These are phyloP conservation scores for Aldabrachelys gigantea DNA, from an alignment of 2,113 vertebrate species.

Conservation along the genomic window DNA sequence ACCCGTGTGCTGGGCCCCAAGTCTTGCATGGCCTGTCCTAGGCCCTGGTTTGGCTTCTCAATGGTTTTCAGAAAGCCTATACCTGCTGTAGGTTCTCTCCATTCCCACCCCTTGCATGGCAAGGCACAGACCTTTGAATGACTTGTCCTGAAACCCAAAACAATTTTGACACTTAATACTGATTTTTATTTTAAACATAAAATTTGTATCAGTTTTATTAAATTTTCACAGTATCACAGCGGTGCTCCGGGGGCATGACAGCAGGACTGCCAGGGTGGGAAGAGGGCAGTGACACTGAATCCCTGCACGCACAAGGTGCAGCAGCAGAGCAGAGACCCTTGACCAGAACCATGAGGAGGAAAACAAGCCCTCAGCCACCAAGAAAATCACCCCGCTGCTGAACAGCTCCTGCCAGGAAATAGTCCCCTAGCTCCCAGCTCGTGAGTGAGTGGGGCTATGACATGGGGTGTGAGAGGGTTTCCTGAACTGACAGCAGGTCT, in stretches of 20 bases:
- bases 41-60: background rate
- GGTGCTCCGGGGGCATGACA: too few relatives aligned
- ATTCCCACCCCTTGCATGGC: background rate
- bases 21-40: background rate
- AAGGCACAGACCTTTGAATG: background rate
- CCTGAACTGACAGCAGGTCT: background rate
- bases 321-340: background rate
- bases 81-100: slow-evolving; percentile 8
- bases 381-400: background rate
- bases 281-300: background rate
- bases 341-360: background rate
- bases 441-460: too few relatives aligned
- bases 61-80: background rate
- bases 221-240: background rate
- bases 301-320: background rate
- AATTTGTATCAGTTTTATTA: background rate
- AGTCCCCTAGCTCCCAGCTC: background rate
- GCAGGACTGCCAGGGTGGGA: background rate
- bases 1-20: fast-evolving
- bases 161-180: background rate
- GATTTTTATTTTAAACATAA: background rate
- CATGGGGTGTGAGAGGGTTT: background rate
- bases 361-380: background rate
- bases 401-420: background rate
- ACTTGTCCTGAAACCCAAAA: background rate